These are phyloP conservation scores for Sesia bembeciformis DNA, from an alignment of 2,888 invertebrate species.

Conservation along the genomic window DNA sequence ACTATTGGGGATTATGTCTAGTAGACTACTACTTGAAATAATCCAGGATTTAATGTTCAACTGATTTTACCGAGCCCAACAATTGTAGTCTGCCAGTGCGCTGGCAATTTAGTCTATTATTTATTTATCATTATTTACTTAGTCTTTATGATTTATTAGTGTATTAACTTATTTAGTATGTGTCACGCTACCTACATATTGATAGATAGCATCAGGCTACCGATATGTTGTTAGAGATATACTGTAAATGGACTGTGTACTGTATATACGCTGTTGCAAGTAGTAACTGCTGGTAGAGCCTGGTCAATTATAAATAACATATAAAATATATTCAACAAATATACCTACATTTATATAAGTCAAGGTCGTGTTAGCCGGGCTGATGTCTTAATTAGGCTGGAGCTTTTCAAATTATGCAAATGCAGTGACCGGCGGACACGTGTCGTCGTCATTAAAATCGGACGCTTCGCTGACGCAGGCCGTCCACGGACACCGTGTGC, in stretches of 20 bases:
- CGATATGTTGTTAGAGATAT: too few species aligned
- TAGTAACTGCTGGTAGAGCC: too few species aligned
- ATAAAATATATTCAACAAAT: too few species aligned
- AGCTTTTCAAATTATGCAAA: constrained; percentile 42
- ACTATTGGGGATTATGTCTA: neutral
- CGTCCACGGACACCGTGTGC: neutral
- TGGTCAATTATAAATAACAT: too few species aligned
- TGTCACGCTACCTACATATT: too few species aligned
- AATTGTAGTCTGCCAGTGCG: neutral
- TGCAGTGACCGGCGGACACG: constrained; percentile 19
- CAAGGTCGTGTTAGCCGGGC: neutral
- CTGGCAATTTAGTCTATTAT: too few species aligned
- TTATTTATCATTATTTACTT: too few species aligned
- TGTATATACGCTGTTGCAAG: too few species aligned
- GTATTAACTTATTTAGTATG: too few species aligned
- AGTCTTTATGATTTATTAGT: too few species aligned
- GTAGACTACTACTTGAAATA: neutral
- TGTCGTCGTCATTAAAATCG: constrained; percentile 39
- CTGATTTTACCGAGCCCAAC: neutral
- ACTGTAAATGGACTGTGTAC: too few species aligned
- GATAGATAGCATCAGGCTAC: too few species aligned
- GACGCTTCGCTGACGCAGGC: constrained; percentile 26
- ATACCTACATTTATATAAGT: neutral
- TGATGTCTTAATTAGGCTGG: constrained; percentile 25
- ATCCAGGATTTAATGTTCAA: neutral